Base-by-base conservation (phyloP, 2,113 vertebrate genomes). In the Ictidomys tridecemlineatus region DNA sequence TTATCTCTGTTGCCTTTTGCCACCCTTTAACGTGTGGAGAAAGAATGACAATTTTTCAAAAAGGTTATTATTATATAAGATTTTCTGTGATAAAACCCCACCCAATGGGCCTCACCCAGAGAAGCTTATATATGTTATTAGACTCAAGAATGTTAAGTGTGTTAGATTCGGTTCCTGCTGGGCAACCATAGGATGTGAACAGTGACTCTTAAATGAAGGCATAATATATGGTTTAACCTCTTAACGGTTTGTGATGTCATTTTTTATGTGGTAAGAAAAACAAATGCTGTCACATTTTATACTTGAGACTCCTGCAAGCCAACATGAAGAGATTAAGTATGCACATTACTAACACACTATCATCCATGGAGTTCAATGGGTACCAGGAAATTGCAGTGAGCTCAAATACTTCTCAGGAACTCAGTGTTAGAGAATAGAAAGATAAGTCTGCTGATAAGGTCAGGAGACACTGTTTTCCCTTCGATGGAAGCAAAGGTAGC, bases 91-190 rank as follows among this genome's bases (percentile, higher is more conserved):
- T 97, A 98, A 98, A 98, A 97, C 98, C 98, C 98, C 98, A 98
- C 98, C 98, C 98, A 98, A 39, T 82, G 96, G 96, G 97, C 97
- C 98, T 98, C 98, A 98, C 98, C 98, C 98, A 95, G 85, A 89
- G 84, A 70, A 98, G 93, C 97, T 98, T 98, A 98, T 98, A 98
- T 97, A 98, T 95, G 96, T 98, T 98, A 97, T 98, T 98, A 98
- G 95, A 94, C 97, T 98, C 96, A 97, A 98, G 98, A 99, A 98
- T 98, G 98, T 98, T 98, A 98, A 98, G 97, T 98, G 98, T 98
- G 98, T 98, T 97, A 98, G 97, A 98, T 98, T 98, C 84, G 72
- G 97, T 98, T 98, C 98, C 98, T 98, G 95, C 93, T 98, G 98
- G 97, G 98, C 98, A 78, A 92, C 98, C 78, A 95, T 98, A 96